These are phyloP conservation scores for Trogon surrucura DNA, from an alignment of 2,113 vertebrate species.

Conservation along the genomic window DNA sequence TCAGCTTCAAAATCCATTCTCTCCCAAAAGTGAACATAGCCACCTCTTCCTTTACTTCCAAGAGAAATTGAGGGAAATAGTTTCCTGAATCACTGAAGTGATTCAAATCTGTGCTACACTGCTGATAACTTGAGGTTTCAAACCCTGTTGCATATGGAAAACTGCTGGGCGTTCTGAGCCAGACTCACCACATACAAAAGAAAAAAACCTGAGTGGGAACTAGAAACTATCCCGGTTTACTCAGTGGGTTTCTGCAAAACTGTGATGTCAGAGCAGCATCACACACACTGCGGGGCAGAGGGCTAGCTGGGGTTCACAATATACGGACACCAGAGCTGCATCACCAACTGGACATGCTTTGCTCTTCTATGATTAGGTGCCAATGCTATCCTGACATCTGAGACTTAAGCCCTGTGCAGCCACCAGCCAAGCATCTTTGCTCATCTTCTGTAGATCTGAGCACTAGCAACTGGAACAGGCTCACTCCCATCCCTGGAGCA, in stretches of 20 bases:
- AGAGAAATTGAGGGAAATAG: neutral
- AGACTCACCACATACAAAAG: neutral
- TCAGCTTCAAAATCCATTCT: neutral
- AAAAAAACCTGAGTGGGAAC: neutral
- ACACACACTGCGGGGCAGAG: accelerated
- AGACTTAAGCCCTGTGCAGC: neutral
- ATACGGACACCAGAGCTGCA: neutral
- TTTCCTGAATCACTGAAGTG: neutral
- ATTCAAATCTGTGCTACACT: neutral
- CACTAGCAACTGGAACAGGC: neutral
- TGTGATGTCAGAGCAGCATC: neutral
- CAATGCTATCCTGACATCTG: neutral
- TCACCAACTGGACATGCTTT: neutral
- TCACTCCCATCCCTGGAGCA: neutral
- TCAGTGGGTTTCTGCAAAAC: neutral
- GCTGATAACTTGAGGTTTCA: neutral
- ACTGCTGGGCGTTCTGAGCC: neutral
- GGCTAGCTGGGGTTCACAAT: neutral
- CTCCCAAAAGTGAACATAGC: neutral
- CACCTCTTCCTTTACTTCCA: neutral
- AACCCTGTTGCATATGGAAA: neutral
- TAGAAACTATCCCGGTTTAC: neutral
- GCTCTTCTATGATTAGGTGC: neutral
- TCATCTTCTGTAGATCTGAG: neutral
- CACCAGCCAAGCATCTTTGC: neutral